Percentiles rank a stretch among this genome's conserved stretches.
Conservation (phyloP, 2,113 vertebrate species). For the Mesitornis unicolor region DNA sequence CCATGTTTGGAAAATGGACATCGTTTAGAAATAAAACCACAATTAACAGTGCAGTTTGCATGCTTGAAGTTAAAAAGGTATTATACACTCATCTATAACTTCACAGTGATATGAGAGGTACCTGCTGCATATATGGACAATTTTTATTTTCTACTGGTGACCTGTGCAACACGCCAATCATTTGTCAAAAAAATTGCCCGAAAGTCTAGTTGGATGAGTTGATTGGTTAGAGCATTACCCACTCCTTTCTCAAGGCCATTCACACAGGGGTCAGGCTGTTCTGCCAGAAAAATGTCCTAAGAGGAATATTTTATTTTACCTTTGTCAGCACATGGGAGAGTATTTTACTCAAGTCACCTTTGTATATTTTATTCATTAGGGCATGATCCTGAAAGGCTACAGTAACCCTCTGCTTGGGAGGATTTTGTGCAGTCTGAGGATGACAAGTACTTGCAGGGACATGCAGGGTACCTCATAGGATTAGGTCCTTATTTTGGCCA, state of each 20-base stretch:
- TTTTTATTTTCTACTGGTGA: background rate
- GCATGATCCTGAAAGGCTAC: background rate
- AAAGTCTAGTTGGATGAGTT: background rate
- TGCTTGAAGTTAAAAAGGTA: background rate
- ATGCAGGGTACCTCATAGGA: background rate
- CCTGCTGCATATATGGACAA: background rate
- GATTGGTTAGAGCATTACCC: background rate
- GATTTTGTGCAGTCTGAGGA: background rate
- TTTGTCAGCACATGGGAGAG: conserved; percentile 11
- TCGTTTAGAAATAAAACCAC: background rate
- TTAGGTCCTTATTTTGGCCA: background rate
- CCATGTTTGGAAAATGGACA: background rate
- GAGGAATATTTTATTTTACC: conserved; percentile 38
- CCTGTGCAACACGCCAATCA: background rate
- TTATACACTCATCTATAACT: background rate
- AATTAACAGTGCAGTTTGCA: background rate
- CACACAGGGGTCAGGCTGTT: conserved; percentile 13
- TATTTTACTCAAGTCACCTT: conserved; percentile 7
- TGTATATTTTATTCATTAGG: conserved; percentile 55
- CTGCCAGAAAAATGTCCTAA: conserved; percentile 40
- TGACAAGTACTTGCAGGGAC: background rate
- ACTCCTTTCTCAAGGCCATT: background rate
- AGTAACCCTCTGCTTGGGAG: background rate
- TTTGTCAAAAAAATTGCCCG: background rate
- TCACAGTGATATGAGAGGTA: background rate